Conservation (phyloP, 2,113 vertebrate species). For the Neotragus pygmaeus region DNA sequence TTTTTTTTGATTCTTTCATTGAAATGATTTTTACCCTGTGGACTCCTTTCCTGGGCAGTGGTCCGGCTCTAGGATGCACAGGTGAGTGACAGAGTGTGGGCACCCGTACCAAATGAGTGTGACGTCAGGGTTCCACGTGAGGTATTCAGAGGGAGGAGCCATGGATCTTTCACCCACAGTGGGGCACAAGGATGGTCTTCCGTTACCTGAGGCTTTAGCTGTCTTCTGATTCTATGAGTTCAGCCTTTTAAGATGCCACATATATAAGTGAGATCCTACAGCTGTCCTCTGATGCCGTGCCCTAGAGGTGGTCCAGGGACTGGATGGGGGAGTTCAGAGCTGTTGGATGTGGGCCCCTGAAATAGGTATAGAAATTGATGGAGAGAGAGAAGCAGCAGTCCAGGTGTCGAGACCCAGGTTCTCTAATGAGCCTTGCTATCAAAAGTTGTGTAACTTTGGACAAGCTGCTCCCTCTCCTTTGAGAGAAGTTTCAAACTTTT, state of each 20-base stretch:
- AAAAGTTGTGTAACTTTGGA: neutral
- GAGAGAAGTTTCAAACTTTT: neutral
- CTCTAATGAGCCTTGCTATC: neutral
- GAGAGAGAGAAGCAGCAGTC: neutral
- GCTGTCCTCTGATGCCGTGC: neutral
- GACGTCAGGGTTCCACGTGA: neutral
- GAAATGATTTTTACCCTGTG: neutral
- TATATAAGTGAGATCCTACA: neutral
- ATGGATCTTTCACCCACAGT: fast-evolving
- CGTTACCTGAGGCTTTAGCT: neutral
- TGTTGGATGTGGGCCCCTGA: neutral
- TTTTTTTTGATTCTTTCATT: conserved; percentile 24
- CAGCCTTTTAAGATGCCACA: neutral
- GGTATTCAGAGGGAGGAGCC: neutral
- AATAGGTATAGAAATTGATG: neutral
- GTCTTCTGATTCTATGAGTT: neutral
- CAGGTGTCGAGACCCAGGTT: neutral
- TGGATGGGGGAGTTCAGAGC: neutral
- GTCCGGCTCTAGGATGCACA: neutral
- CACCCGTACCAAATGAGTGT: neutral
- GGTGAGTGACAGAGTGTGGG: neutral
- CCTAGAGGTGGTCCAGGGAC: neutral
- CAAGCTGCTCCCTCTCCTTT: neutral
- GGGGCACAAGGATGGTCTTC: neutral
- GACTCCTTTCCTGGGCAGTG: neutral